These are phyloP conservation scores for Salvelinus alpinus DNA, from an alignment of 2,113 vertebrate genomes.

Conservation along the genomic window DNA sequence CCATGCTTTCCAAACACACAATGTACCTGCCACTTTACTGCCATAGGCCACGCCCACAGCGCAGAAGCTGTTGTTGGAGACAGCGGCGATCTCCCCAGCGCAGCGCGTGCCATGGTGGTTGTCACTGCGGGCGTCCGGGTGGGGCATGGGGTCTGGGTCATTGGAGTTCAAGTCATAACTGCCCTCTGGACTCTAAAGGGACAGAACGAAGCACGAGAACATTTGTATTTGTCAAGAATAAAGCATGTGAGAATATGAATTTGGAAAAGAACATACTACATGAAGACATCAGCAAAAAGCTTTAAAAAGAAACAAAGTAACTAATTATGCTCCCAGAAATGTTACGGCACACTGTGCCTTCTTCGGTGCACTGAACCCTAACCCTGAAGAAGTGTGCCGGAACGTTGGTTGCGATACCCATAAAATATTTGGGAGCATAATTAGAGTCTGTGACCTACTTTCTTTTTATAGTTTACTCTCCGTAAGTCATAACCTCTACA, in stretches of 20 bases:
- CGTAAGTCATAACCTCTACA: too few species aligned
- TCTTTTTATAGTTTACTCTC: too few species aligned
- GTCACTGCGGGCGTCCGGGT: slow-evolving; percentile 83
- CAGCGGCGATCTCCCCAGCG: slow-evolving; percentile 92
- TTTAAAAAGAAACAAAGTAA: too few species aligned
- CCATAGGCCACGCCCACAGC: slow-evolving; percentile 92
- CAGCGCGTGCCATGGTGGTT: slow-evolving; percentile 97
- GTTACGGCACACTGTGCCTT: too few species aligned
- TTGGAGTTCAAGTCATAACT: slow-evolving; percentile 97
- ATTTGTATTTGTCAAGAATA: not conserved
- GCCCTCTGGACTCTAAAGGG: slow-evolving; percentile 87
- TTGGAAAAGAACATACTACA: not conserved
- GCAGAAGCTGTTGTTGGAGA: slow-evolving; percentile 95
- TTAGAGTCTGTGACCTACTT: too few species aligned
- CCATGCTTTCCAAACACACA: too few species aligned
- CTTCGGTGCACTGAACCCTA: too few species aligned
- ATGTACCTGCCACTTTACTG: slow-evolving; percentile 89
- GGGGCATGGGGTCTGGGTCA: slow-evolving; percentile 95
- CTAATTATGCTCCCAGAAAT: too few species aligned
- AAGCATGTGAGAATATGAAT: not conserved
- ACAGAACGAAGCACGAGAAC: not conserved
- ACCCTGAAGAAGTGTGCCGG: too few species aligned
- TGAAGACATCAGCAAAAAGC: not conserved
- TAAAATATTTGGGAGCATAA: too few species aligned
- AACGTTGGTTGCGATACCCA: too few species aligned